These are phyloP conservation scores for Cheilosia scutellata DNA, from an alignment of 2,888 invertebrate genomes.

Conservation along the genomic window DNA sequence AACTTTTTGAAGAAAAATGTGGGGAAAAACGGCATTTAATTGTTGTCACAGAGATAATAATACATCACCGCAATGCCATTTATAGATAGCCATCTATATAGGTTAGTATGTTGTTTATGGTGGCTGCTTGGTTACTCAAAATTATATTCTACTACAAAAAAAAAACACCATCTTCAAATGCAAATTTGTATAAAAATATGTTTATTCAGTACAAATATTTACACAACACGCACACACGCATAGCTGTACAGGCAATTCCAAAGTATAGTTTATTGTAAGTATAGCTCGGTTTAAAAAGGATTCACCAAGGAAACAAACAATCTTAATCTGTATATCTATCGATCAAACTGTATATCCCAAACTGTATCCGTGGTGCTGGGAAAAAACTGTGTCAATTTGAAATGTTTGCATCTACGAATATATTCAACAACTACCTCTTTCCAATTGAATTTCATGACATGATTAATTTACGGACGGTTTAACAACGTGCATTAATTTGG, in stretches of 20 bases:
- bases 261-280: conserved; percentile 21
- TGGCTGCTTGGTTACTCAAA: too few species aligned
- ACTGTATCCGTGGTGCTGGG: conserved; percentile 7
- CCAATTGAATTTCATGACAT: neutral
- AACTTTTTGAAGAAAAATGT: too few species aligned
- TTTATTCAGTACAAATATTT: conserved; percentile 64
- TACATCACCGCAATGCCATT: too few species aligned
- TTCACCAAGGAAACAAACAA: conserved; percentile 22
- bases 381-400: conserved; percentile 57
- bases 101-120: too few species aligned
- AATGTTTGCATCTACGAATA: too few species aligned
- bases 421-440: too few species aligned
- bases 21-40: too few species aligned
- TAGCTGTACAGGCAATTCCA: conserved; percentile 1
- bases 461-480: conserved; percentile 1
- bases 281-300: neutral
- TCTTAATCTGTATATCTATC: conserved; percentile 20
- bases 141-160: too few species aligned
- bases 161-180: neutral
- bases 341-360: conserved; percentile 61
- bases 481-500: conserved; percentile 28
- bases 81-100: too few species aligned
- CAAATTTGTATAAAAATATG: conserved; percentile 48
- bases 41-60: too few species aligned
- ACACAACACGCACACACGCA: conserved; percentile 5